phyloP scores from a whole-genome alignment of 2,113 vertebrate species.

The Rhynchopsitta pachyrhyncha region DNA sequence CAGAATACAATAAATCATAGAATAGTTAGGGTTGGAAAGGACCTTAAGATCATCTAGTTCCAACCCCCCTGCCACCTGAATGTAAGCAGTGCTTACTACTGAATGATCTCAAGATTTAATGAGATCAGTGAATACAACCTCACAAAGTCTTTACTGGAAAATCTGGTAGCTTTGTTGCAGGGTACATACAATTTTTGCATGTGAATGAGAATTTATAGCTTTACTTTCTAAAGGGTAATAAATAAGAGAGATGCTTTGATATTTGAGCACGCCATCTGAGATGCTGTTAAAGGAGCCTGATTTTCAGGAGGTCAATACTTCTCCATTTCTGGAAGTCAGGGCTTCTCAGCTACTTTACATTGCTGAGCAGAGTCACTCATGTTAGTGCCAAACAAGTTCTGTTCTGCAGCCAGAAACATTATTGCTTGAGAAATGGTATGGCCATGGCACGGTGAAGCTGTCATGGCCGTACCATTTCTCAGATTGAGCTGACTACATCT shows the following conservation, averaged over 20 bases:
- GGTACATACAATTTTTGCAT: not conserved
- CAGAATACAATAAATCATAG: not conserved
- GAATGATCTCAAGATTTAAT: not conserved
- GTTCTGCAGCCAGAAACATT: not conserved
- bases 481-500: not conserved
- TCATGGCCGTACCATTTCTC: not conserved
- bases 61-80: not conserved
- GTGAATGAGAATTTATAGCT: not conserved
- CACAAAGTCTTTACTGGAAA: not conserved
- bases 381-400: not conserved
- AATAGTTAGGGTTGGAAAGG: too few relatives aligned
- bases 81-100: not conserved
- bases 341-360: not conserved
- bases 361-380: not conserved
- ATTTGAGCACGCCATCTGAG: not conserved
- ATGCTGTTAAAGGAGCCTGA: not conserved
- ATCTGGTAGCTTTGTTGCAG: not conserved
- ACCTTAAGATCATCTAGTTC: too few relatives aligned
- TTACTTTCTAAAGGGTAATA: constrained; percentile 9
- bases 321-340: not conserved
- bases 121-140: not conserved
- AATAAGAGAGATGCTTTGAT: constrained; percentile 30
- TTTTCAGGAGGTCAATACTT: not conserved
- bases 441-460: not conserved
- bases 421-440: rapidly evolving